Base-by-base conservation (phyloP, 1,140 invertebrate species). In the Ceratina australensis region DNA sequence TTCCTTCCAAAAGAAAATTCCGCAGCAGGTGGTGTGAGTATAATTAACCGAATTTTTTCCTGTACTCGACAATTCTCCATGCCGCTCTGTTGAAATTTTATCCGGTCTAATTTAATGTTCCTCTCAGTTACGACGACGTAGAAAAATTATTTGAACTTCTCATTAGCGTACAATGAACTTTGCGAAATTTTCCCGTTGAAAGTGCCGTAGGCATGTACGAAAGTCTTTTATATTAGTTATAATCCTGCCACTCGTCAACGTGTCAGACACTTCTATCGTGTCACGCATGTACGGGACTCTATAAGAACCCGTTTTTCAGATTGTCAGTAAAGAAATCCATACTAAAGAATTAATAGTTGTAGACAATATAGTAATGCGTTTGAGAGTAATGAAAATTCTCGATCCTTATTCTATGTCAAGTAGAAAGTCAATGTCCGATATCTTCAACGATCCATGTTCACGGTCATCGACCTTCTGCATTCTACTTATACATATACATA, bases 21-120 rank as follows among this genome's bases (percentile, higher is more conserved):
- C 33, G 33, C 33, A 61, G 22, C 47, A 52, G 22, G 16, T 5
- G n/a, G 22, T 60, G 83, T 86, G 57, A 86, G 84, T 86, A 75
- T 61, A 20, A 76, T 61, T 69, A 52, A 50, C 24, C 22, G 5
- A 12, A 61, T 26, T 71, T 71, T 54, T 42, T 52, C n/a, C 49
- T n/a, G 12, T 68, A 13, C 47, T 50, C 16, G 5, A 10, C 24
- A 26, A 49, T 15, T n/a, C 24, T 42, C 50, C 24, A 18, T 24
- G 26, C 16, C 60, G 13, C 20, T 33, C 28, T 54, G 61, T 54
- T n/a, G 49, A 77, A 71, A 63, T 63, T 63, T 24, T 24, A 49
- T 18, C 12, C 13, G 33, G 33, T 42, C 33, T 42, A 42, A 42
- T 42, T 42, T 7, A 42, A 42, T 42, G 10, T 42, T 10, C 33